Percentiles rank a stretch among this genome's conserved stretches.
These are phyloP conservation scores for Nautilus pompilius DNA, from an alignment of 1,140 invertebrate species.

Conservation along the genomic window DNA sequence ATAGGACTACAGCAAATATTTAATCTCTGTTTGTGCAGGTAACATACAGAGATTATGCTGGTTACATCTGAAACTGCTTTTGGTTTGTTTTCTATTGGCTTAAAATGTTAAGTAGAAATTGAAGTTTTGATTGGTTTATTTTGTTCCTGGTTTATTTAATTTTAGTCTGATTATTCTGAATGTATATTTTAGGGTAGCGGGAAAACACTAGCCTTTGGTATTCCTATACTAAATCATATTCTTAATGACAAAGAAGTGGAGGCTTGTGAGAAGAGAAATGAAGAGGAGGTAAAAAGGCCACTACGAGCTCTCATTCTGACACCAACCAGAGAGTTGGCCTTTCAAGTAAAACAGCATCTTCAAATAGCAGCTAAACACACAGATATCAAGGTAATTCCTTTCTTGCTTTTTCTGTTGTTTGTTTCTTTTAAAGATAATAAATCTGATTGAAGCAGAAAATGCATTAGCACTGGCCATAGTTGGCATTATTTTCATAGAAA, in stretches of 20 bases:
- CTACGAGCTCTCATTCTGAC: constrained; percentile 76
- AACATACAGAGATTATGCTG: too few species aligned
- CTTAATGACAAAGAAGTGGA: constrained; percentile 57
- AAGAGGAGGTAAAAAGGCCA: constrained; percentile 53
- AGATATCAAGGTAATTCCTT: constrained; percentile 61
- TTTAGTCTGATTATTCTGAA: constrained; percentile 7
- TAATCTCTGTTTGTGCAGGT: too few species aligned
- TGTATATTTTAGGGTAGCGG: constrained; percentile 73
- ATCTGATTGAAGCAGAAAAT: too few species aligned
- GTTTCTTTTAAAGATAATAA: background rate
- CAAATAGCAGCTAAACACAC: constrained; percentile 77
- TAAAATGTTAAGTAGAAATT: background rate
- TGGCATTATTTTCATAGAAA: too few species aligned
- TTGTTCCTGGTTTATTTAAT: background rate
- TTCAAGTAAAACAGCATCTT: constrained; percentile 89
- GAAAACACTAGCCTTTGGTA: constrained; percentile 94
- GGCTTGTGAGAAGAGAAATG: constrained; percentile 2
- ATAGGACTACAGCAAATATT: too few species aligned
- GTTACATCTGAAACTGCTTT: too few species aligned
- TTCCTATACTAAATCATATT: constrained; percentile 85
- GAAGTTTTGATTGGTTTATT: background rate
- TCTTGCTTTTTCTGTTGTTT: background rate
- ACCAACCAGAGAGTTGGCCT: constrained; percentile 91
- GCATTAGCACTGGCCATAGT: too few species aligned
- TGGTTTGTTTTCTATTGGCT: background rate